phyloP scores from a whole-genome alignment of 2,888 invertebrate species.

The Scotopteryx bipunctaria region DNA sequence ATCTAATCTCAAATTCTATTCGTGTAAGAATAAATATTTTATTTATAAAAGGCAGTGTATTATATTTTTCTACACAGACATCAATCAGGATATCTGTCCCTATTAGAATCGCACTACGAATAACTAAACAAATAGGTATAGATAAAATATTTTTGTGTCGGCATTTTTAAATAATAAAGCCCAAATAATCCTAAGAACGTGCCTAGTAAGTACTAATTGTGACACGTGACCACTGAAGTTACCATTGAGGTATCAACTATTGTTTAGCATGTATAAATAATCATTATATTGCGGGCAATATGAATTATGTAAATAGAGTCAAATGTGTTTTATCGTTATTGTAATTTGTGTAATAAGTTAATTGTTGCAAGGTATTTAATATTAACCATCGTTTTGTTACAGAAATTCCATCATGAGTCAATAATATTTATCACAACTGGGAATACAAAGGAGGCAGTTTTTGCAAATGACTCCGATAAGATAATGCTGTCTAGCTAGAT shows the following conservation, averaged over 20 bases:
- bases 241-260: background rate
- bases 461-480: conserved; percentile 11
- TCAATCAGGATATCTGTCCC: background rate
- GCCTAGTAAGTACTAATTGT: background rate
- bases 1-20: conserved; percentile 15
- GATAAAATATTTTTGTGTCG: too few relatives aligned
- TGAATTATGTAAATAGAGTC: background rate
- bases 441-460: background rate
- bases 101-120: too few relatives aligned
- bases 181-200: background rate
- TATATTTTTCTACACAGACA: too few relatives aligned
- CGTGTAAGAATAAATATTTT: background rate
- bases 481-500: conserved; percentile 7
- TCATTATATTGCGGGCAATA: background rate
- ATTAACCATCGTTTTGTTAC: background rate
- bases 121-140: too few relatives aligned
- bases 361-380: background rate
- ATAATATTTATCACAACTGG: background rate
- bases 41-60: conserved; percentile 3
- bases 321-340: background rate
- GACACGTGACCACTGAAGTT: background rate
- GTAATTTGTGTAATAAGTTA: background rate
- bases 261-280: background rate
- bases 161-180: too few relatives aligned
- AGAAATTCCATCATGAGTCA: background rate